Base-by-base conservation (phyloP, 2,888 invertebrate species). In the Lepas anatifera region DNA sequence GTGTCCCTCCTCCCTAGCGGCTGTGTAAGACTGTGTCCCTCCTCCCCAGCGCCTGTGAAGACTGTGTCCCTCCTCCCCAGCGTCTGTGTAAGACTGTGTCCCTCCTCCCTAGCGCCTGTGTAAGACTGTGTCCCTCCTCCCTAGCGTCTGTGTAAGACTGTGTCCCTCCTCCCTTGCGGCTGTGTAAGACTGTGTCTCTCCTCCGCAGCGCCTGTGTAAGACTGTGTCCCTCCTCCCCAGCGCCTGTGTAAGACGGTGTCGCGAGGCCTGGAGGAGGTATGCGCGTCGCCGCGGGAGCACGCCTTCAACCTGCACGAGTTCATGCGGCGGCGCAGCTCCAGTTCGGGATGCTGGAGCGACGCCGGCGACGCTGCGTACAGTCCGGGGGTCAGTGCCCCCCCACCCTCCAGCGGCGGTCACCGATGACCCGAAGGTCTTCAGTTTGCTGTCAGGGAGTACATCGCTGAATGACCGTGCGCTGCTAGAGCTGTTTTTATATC, bases 211-310 rank as follows among this genome's bases (percentile, higher is more conserved):
- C 8, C 52, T 29, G 29, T 74, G 75, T 43, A 75, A 74, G 64
- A 80, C 81, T 10, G 74, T 76, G 50, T 76, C 79, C 1, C 75
- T 80, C 35, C 80, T 81, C 11, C 76, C 75, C 58, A 58, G 58
- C 58, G 13, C 11, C 58, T 29, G 32, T 74, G 75, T 39, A 75
- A 74, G 64, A 80, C 81, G 13, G 74, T 76, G 50, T 76, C 79
- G 1, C 75, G 80, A 32, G 80, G 81, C 11, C 76, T 75, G 27
- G 79, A 79, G 72, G 80, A 81, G 73, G 70, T 78, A 29, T 79
- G 79, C 71, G 71, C 79, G 58, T 78, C 77, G 18, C 79, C 81
- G 22, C 78, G 79, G 1, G 77, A 76, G 10, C 78, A 80, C 73
- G 58, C 27, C 6, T 58, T 58, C 58, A 22, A 58, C 58, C 76